Conservation (phyloP, 2,797 vertebrate genomes). For the Leptodactylus fallax region DNA sequence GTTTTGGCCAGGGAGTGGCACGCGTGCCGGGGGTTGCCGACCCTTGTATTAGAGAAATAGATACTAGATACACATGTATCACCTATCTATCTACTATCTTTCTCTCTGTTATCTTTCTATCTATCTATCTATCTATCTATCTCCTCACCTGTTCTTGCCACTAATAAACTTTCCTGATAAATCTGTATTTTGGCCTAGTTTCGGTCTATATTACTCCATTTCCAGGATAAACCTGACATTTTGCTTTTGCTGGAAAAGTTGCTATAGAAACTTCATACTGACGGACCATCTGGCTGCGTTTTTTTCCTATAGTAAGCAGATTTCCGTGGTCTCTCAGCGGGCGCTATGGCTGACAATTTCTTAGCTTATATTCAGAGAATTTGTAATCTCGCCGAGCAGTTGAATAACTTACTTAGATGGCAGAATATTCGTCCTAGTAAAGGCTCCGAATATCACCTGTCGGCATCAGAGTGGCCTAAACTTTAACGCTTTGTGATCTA, state of each 20-base stretch:
- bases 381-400: neutral
- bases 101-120: neutral
- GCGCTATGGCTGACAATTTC: neutral
- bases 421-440: neutral
- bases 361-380: neutral
- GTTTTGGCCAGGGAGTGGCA: too few species aligned
- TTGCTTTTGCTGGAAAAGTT: neutral
- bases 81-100: too few species aligned
- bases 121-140: conserved; percentile 20
- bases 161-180: too few species aligned
- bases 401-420: neutral
- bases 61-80: too few species aligned
- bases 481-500: too few species aligned
- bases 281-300: neutral
- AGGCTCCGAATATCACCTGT: neutral
- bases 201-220: neutral
- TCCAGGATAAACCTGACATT: neutral
- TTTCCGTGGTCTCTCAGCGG: neutral
- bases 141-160: too few species aligned
- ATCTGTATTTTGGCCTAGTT: neutral
- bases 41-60: too few species aligned
- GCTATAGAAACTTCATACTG: conserved; percentile 13
- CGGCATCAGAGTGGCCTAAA: too few species aligned
- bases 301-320: neutral
- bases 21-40: too few species aligned